Evolutionary conservation across 2,113 vertebrate species (phyloP).

Genomic region (Noctilio leporinus): DNA sequence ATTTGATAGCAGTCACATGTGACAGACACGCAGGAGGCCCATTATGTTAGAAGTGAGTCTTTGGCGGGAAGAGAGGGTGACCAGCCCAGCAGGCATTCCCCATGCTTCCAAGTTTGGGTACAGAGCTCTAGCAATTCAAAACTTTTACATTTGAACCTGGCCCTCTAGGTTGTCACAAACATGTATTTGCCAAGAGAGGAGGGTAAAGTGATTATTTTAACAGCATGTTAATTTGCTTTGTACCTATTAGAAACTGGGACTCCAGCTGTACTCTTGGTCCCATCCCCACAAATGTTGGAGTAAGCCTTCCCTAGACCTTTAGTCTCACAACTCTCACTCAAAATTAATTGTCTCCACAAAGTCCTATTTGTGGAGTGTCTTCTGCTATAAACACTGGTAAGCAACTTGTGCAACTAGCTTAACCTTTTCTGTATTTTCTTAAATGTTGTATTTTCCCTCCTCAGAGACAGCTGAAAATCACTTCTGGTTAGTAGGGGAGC

Average conservation of each 20-base stretch:
- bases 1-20: too few relatives aligned
- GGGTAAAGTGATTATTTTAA: neutral
- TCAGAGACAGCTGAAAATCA: constrained; percentile 76
- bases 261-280: neutral
- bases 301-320: neutral
- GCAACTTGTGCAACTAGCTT: constrained; percentile 56
- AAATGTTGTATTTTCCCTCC: constrained; percentile 74
- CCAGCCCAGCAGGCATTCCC: fast-evolving
- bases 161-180: neutral
- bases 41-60: fast-evolving
- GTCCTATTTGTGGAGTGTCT: constrained; percentile 56
- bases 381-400: constrained; percentile 64
- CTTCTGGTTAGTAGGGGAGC: constrained; percentile 73
- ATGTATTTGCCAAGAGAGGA: neutral
- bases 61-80: neutral
- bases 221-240: neutral
- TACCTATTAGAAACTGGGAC: neutral
- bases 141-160: neutral
- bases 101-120: neutral
- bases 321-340: neutral
- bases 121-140: neutral
- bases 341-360: constrained; percentile 49
- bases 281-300: too few relatives aligned
- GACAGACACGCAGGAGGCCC: fast-evolving
- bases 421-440: constrained; percentile 58